These are phyloP conservation scores for Brachionus koreanus DNA, from an alignment of 1,140 invertebrate genomes.

Conservation along the genomic window DNA sequence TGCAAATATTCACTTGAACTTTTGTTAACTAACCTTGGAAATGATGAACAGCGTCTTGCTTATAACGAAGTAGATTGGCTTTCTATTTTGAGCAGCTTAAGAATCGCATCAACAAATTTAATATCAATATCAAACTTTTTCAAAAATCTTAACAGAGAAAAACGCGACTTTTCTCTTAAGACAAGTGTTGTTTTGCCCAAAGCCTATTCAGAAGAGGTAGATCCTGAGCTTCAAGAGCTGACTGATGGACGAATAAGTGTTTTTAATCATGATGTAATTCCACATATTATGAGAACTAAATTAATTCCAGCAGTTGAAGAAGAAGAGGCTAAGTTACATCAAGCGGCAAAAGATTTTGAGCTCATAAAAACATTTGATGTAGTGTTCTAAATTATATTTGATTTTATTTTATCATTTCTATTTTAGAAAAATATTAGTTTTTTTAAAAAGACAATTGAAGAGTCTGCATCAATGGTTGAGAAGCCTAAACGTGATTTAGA, in stretches of 20 bases:
- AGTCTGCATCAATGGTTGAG: conserved; percentile 27
- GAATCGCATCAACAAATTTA: conserved; percentile 37
- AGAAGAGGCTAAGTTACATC: conserved; percentile 27
- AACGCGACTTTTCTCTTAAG: neutral
- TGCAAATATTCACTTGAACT: conserved; percentile 35
- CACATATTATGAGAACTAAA: conserved; percentile 41
- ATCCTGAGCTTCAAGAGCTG: conserved; percentile 26
- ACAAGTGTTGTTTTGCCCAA: conserved; percentile 35
- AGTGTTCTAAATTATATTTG: neutral
- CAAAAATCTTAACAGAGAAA: neutral
- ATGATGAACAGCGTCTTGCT: neutral
- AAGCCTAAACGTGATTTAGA: conserved; percentile 30
- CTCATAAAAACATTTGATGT: conserved; percentile 17
- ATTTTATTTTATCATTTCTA: neutral
- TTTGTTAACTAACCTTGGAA: neutral
- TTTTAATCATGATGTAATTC: conserved; percentile 44
- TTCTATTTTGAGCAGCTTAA: conserved; percentile 8
- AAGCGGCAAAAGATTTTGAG: conserved; percentile 40
- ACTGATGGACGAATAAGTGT: conserved; percentile 22
- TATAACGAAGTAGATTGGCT: conserved; percentile 15
- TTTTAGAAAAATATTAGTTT: conserved; percentile 40
- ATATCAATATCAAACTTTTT: conserved; percentile 41
- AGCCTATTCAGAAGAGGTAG: conserved; percentile 23
- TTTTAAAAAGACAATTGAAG: conserved; percentile 37
- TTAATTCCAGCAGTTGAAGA: conserved; percentile 31